Conservation (phyloP, 2,797 vertebrate genomes). For the Diceros bicornis region DNA sequence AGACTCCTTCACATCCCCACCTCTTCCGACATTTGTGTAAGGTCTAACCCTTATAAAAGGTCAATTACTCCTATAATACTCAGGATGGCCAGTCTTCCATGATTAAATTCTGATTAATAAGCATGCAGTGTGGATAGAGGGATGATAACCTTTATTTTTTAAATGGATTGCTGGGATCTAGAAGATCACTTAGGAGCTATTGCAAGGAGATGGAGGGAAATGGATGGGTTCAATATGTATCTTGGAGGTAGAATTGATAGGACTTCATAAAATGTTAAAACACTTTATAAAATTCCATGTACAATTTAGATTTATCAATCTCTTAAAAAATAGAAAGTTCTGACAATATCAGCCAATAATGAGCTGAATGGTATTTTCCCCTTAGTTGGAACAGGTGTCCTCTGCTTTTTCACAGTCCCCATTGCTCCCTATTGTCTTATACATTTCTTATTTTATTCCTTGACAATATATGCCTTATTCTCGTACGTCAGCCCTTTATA, state of each 20-base stretch:
- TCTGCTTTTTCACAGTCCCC: neutral
- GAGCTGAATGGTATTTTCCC: neutral
- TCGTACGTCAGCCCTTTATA: neutral
- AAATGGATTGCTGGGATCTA: neutral
- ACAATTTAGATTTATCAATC: neutral
- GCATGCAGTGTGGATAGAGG: neutral
- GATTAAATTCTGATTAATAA: neutral
- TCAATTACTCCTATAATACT: neutral
- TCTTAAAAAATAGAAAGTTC: neutral
- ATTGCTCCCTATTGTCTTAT: neutral
- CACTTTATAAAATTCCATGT: neutral
- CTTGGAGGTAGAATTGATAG: neutral
- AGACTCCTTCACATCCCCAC: neutral
- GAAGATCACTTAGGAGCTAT: neutral
- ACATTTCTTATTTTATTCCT: neutral
- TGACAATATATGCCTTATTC: neutral
- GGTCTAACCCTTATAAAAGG: neutral
- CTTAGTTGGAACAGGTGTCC: neutral
- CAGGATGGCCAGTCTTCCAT: neutral
- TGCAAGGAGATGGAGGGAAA: neutral
- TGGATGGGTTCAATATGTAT: neutral
- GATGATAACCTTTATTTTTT: neutral
- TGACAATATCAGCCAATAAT: neutral
- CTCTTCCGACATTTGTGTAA: neutral
- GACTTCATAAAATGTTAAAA: neutral